Evolutionary conservation across 2,888 invertebrate species (phyloP), one percentile per base, ranked within the genome.

Genomic region (Thereva unica): DNA sequence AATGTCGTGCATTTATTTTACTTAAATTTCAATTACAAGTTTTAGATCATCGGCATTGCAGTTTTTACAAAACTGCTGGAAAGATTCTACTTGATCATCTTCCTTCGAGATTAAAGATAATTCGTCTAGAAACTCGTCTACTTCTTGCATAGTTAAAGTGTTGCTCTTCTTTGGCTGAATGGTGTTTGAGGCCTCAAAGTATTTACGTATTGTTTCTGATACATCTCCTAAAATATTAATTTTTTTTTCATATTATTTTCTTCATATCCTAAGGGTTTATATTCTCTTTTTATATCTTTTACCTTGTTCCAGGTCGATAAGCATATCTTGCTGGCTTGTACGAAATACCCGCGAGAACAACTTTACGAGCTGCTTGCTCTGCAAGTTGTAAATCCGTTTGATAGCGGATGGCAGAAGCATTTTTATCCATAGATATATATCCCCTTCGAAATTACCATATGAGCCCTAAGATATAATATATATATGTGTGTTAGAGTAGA

Each of bases 331-430:
- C 69, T 88, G 88, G 78, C 89, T 87, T 0, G 84, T 84, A 3
- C 83, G 80, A 72, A 96, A 91, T 68, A 96, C 87, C 80, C 87
- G 86, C 53, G 93, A 89, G 78, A 95, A 96, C 52, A 95, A 80
- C 80, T 97, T 96, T 0, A 95, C 83, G 64, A 97, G 83, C 76
- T 95, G 95, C 78, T 95, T 95, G 76, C 91, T 94, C 82, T 95
- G 93, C 56, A 97, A 82, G 82, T 97, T 96, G 78, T 96, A 97
- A 41, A 95, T 87, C 69, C 93, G 84, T 78, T 94, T 93, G 9
- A 88, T 85, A 37, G 89, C 89, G 54, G 89, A 90, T 0, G 96
- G 97, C 59, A 97, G 81, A 34, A 97, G 80, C 71, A 95, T 80
- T 74, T 90, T 89, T 76, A 93, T 87, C 92, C 95, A 91, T 50